Evolutionary conservation across 2,113 vertebrate genomes (phyloP).

Genomic region (Dermatemys mawii): DNA sequence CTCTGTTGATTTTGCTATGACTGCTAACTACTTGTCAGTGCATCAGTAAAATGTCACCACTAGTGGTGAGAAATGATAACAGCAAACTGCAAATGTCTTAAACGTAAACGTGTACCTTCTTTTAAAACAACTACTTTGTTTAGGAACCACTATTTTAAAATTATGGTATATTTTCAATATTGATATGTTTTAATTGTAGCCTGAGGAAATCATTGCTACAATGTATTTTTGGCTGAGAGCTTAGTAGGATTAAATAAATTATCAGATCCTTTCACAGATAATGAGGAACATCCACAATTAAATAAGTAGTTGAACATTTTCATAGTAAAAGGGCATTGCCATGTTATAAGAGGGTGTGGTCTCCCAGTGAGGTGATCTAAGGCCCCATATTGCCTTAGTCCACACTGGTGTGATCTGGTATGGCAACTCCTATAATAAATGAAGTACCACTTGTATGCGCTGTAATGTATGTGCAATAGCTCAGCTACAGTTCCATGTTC

Average conservation of each 20-base stretch:
- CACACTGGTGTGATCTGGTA: not conserved
- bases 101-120: not conserved
- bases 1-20: not conserved
- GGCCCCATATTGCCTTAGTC: not conserved
- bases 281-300: not conserved
- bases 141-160: not conserved
- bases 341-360: not conserved
- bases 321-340: not conserved
- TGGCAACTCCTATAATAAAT: not conserved
- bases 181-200: not conserved
- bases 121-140: fast-evolving
- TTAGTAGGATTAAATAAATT: not conserved
- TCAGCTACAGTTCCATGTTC: not conserved
- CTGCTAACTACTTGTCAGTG: not conserved
- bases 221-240: not conserved
- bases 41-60: not conserved
- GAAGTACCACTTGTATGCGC: not conserved
- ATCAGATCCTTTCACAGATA: not conserved
- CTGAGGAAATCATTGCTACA: not conserved
- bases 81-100: not conserved
- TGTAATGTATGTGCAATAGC: not conserved
- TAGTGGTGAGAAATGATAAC: not conserved
- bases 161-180: not conserved
- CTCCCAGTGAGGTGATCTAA: not conserved
- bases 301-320: not conserved